Evolutionary conservation across 2,888 invertebrate species (phyloP).

Genomic region (Eupithecia abbreviata): DNA sequence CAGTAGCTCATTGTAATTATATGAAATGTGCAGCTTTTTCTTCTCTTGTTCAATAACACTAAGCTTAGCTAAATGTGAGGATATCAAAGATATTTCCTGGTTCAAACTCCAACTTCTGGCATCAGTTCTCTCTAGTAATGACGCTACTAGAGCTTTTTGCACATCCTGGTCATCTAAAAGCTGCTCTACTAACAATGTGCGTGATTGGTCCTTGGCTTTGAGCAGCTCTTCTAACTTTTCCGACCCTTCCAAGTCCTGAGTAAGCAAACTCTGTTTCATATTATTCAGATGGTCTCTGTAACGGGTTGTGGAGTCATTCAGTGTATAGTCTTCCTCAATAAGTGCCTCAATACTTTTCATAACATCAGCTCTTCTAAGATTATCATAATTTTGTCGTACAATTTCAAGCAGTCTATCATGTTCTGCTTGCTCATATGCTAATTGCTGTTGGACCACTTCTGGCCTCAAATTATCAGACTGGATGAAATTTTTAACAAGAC

Average conservation of each 20-base stretch:
- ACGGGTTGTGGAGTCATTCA: conserved; percentile 84
- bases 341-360: conserved; percentile 88
- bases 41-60: conserved; percentile 89
- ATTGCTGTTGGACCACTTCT: conserved; percentile 85
- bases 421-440: conserved; percentile 87
- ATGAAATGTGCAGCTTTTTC: conserved; percentile 86
- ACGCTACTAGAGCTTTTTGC: conserved; percentile 89
- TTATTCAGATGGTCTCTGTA: conserved; percentile 87
- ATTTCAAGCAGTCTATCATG: conserved; percentile 86
- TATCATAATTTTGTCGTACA: conserved; percentile 82
- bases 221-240: conserved; percentile 84
- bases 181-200: conserved; percentile 83
- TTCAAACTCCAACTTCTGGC: conserved; percentile 89
- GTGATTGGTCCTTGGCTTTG: conserved; percentile 85
- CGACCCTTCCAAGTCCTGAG: conserved; percentile 85
- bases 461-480: conserved; percentile 82
- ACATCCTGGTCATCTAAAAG: conserved; percentile 87
- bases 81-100: conserved; percentile 89
- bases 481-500: conserved; percentile 86
- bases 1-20: conserved; percentile 88
- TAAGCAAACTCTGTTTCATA: conserved; percentile 84
- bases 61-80: conserved; percentile 87
- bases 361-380: conserved; percentile 86
- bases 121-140: conserved; percentile 88
- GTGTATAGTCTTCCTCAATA: conserved; percentile 86